Evolutionary conservation across 1,140 invertebrate species (phyloP).

Genomic region (Akabosia matsudoensis): DNA sequence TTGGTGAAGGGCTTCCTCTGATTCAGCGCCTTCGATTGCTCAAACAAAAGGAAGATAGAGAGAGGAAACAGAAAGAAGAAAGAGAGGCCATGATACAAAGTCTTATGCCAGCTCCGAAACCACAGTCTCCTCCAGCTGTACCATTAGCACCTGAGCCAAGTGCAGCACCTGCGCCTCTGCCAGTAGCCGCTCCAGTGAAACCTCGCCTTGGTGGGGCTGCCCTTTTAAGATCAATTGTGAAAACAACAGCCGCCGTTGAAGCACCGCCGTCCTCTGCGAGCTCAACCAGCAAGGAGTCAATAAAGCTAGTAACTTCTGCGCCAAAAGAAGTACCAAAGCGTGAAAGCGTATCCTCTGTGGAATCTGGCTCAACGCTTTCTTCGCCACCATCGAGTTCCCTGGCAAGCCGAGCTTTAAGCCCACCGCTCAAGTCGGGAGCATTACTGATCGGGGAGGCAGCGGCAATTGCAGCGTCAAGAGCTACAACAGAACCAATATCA

Average conservation of each 20-base stretch:
- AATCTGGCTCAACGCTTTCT: not conserved
- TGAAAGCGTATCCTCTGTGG: constrained; percentile 30
- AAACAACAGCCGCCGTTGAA: constrained; percentile 32
- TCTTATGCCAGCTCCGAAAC: constrained; percentile 34
- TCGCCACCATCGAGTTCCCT: constrained; percentile 25
- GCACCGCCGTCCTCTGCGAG: constrained; percentile 19
- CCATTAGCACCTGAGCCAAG: not conserved
- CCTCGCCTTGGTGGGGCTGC: not conserved
- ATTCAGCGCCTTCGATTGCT: constrained; percentile 72
- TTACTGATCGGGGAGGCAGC: constrained; percentile 40
- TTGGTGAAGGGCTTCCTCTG: constrained; percentile 71
- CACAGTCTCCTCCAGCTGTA: not conserved
- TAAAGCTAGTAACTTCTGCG: constrained; percentile 11
- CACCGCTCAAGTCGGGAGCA: constrained; percentile 21
- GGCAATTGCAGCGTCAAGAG: constrained; percentile 19
- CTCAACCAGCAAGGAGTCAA: not conserved
- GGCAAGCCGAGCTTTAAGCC: constrained; percentile 18
- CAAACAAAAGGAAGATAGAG: constrained; percentile 73
- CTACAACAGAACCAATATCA: constrained; percentile 1
- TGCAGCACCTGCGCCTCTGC: not conserved
- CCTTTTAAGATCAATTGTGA: not conserved
- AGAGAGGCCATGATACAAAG: constrained; percentile 39
- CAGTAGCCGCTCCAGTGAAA: not conserved
- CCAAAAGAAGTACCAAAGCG: not conserved
- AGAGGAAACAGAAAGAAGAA: constrained; percentile 49